Base-by-base conservation (phyloP, 2,888 invertebrate species). In the Nemoura dubitans region DNA sequence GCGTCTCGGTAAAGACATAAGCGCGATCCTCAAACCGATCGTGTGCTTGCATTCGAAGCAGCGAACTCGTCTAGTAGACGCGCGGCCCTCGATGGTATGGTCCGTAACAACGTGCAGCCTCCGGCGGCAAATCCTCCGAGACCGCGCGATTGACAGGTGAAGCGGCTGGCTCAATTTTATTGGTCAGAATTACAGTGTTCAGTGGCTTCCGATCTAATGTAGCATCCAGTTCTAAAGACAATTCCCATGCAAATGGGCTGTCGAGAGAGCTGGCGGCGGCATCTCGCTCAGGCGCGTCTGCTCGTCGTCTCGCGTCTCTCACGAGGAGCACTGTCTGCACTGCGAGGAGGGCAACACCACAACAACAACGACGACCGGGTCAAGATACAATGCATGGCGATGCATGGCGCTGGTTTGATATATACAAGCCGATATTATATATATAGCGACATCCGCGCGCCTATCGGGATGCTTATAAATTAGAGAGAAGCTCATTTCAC, bases 241-340 rank as follows among this genome's bases (percentile, higher is more conserved):
- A 84, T 84, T 84, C 59, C 84, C 84, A 84, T 84, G 84, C 84
- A 84, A 84, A 84, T 84, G 84, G 3, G 28, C 43, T n/a, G 82
- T 42, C 83, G 3, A 26, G 83, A 26, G 59, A 59, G 59, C 59
- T 2, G 2, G 16, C 21, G 59, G 10, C 14, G 16, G 21, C 59
- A 2, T 59, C 59, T 59, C 59, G 3, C 16, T 59, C 59, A 7
- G 59, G 2, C 16, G 16, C 59, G 59, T 21, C 14, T 21, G 59
- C 14, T 14, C 59, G 21, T 59, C 59, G 59, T 59, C 59, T 59
- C 10, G 59, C 21, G 21, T 10, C 59, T 59, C 59, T 3, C 36
- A 36, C 36, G 59, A 59, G 2, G 59, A 59, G 59, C 16, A 59
- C 3, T 14, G 59, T 59, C 14, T 10, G 16, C 59, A 21, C 59